A percentile compares a stretch with the other conserved stretches of the same genome.
Conservation (phyloP, 2,113 vertebrate species). For the Pyrgilauda ruficollis region DNA sequence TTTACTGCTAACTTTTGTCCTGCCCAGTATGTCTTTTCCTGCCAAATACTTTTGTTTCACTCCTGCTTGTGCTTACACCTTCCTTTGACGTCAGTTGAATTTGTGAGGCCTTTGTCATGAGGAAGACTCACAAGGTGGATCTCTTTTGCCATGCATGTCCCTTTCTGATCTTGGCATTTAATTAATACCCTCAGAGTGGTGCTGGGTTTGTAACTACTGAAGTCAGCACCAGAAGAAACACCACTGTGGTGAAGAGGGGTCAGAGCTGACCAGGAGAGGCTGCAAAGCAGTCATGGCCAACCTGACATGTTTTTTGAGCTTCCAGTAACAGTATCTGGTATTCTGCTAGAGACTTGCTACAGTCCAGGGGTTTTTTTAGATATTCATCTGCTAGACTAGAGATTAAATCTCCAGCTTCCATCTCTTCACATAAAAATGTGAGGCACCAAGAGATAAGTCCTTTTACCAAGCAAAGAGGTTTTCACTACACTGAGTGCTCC, state of each 20-base stretch:
- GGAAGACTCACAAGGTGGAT: not conserved
- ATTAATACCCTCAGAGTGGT: not conserved
- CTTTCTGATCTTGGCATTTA: not conserved
- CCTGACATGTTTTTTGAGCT: accelerated
- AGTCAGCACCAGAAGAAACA: not conserved
- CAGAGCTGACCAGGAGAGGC: not conserved
- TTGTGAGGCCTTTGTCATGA: not conserved
- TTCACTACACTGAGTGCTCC: not conserved
- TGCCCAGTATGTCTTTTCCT: not conserved
- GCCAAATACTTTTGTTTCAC: not conserved
- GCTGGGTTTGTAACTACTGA: not conserved
- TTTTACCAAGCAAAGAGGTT: not conserved
- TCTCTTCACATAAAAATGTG: not conserved
- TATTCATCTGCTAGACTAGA: not conserved
- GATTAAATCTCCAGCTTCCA: not conserved
- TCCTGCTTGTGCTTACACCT: not conserved
- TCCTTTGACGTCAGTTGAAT: not conserved
- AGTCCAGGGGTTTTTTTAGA: not conserved
- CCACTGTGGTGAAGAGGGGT: not conserved
- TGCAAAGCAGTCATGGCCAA: not conserved
- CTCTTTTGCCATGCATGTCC: not conserved
- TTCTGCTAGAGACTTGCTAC: not conserved
- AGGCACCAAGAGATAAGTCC: not conserved
- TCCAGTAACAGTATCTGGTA: not conserved
- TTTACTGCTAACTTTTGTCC: not conserved